phyloP scores from a whole-genome alignment of 2,888 invertebrate species.

The Podabrus alpinus region DNA sequence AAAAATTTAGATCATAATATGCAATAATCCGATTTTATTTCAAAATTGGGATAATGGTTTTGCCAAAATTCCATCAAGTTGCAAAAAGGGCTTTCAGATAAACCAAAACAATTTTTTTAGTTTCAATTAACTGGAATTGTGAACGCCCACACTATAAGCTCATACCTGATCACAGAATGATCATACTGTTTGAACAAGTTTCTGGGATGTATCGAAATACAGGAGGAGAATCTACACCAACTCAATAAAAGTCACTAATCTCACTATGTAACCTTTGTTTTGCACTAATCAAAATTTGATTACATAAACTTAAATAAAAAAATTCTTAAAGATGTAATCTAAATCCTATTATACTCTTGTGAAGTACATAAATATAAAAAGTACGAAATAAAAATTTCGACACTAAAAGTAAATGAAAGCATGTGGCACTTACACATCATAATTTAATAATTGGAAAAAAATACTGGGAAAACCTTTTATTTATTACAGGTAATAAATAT shows the following conservation, averaged over 20 bases:
- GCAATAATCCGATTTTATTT: too few species aligned
- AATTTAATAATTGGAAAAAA: not conserved
- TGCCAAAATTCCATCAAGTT: too few species aligned
- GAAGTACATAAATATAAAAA: not conserved
- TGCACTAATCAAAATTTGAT: not conserved
- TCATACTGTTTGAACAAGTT: too few species aligned
- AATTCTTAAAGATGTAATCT: not conserved
- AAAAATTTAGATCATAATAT: too few species aligned
- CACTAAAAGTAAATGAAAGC: not conserved
- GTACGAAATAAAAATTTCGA: slow-evolving; percentile 1
- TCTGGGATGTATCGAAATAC: too few species aligned
- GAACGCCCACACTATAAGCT: too few species aligned
- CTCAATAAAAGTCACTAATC: not conserved
- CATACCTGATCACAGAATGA: too few species aligned
- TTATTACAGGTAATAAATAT: slow-evolving; percentile 20
- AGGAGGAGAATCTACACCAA: not conserved
- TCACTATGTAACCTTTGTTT: not conserved
- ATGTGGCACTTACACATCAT: not conserved
- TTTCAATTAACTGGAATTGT: too few species aligned
- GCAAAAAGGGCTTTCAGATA: too few species aligned
- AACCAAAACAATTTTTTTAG: too few species aligned
- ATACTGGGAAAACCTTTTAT: slow-evolving; percentile 12
- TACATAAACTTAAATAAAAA: not conserved
- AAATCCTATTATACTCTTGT: not conserved
- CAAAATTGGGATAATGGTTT: too few species aligned